Evolutionary conservation across 2,113 vertebrate genomes (phyloP).

Genomic region (Myiozetetes cayanensis): DNA sequence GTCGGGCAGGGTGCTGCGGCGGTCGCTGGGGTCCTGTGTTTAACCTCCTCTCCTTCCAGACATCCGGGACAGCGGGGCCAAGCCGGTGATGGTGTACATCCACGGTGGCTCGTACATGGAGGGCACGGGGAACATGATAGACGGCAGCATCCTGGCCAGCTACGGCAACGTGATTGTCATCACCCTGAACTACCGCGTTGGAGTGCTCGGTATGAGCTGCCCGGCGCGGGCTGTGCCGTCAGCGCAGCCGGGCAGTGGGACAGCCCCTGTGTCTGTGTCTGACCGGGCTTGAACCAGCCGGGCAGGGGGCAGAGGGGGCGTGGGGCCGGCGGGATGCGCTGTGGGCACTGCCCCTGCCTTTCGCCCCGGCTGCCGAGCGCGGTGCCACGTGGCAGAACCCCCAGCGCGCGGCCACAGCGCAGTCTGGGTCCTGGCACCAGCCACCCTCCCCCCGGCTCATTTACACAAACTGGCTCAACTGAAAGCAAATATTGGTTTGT

Average conservation of each 20-base stretch:
- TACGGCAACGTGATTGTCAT: constrained; percentile 99
- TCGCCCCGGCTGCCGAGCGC: rapidly evolving
- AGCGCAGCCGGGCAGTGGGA: background rate
- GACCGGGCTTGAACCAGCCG: rapidly evolving
- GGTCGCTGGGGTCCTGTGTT: background rate
- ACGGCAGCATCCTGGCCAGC: constrained; percentile 97
- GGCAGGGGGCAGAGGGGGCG: background rate
- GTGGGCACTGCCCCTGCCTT: background rate
- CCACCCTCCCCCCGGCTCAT: background rate
- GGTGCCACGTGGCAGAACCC: background rate
- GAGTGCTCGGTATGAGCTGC: constrained; percentile 88
- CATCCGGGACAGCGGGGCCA: constrained; percentile 98
- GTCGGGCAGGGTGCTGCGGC: background rate
- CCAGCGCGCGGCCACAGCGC: rapidly evolving
- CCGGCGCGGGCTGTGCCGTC: background rate
- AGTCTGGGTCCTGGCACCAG: background rate
- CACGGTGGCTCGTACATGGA: constrained; percentile 99
- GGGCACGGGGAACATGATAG: constrained; percentile 99
- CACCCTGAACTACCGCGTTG: constrained; percentile 98
- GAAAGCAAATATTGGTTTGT: constrained; percentile 64
- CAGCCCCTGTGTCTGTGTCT: background rate
- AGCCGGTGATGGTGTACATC: constrained; percentile 99
- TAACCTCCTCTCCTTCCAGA: constrained; percentile 85
- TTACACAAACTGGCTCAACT: constrained; percentile 21
- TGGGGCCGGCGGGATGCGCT: rapidly evolving